Base-by-base conservation (phyloP, 2,797 vertebrate species). In the Onychomys leucogaster region DNA sequence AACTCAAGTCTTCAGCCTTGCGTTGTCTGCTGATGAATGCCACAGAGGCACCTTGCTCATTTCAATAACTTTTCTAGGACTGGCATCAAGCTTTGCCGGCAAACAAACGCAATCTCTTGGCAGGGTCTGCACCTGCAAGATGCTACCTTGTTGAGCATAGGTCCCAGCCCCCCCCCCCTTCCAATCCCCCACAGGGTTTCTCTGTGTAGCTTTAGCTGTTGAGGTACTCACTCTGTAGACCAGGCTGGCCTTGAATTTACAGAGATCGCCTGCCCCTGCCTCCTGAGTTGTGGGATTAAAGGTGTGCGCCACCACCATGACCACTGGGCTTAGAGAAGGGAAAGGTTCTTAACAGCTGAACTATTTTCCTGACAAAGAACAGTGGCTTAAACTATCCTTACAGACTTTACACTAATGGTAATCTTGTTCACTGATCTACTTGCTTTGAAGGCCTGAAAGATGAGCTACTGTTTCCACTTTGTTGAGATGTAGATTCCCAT, bases 301-400 rank as follows among this genome's bases (percentile, higher is more conserved):
- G 34, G 65, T 14, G 1, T 69, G 14, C 6, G 2, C 65, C 67
- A 69, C 61, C 61, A 65, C 9, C 12, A 32, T 29, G 8, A 65
- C 63, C 29, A 65, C 65, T n/a, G 16, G 32, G 65, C 14, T n/a
- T 69, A 69, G 34, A 69, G 65, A 69, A 69, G 17, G 29, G 71
- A 69, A 91, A 41, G 71, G n/a, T 82, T 84, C 52, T 78, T 63
- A 86, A 73, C 37, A 97, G 52, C 4, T 37, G 81, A 69, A 69
- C 49, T 67, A 77, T 63, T 67, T 92, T 49, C 61, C 65, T 91
- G 49, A 90, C 67, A 65, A 91, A 90, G 46, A 49, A 96, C 46
- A 94, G n/a, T 81, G 75, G 80, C 69, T 77, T 32, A 43, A 57
- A 8, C 34, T 34, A 57, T 69, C 41, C 73, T 71, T 3, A 52